Conservation (phyloP, 2,888 invertebrate genomes). For the Glaucopsyche alexis region DNA sequence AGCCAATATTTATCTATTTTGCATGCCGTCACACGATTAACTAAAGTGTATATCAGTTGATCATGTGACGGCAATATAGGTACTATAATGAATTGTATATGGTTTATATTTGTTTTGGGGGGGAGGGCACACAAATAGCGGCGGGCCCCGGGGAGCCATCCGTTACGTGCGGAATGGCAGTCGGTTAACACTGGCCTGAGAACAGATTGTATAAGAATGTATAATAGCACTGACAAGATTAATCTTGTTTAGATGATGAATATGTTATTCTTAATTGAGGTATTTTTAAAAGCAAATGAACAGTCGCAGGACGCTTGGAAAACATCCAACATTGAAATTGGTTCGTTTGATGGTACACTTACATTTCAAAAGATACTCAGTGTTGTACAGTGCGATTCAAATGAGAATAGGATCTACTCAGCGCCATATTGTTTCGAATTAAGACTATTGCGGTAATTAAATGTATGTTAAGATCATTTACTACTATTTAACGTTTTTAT, state of each 20-base stretch:
- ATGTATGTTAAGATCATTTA: too few species aligned
- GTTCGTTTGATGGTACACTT: too few species aligned
- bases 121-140: constrained; percentile 33
- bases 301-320: not conserved
- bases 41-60: not conserved
- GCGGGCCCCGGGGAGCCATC: constrained; percentile 35
- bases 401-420: too few species aligned
- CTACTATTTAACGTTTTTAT: too few species aligned
- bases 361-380: too few species aligned
- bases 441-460: too few species aligned
- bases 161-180: constrained; percentile 33
- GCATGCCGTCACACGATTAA: not conserved
- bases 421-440: too few species aligned
- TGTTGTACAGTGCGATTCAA: too few species aligned
- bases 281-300: not conserved
- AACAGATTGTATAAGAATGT: constrained; percentile 11
- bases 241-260: not conserved
- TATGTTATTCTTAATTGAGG: not conserved
- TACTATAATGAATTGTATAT: not conserved
- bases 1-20: too few species aligned
- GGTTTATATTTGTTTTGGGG: constrained; percentile 26
- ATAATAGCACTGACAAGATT: not conserved
- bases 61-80: not conserved
- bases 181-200: constrained; percentile 31
- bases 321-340: not conserved